Conservation (phyloP, 92 coral and sea anemone species). For the Parazoanthus swiftii region DNA sequence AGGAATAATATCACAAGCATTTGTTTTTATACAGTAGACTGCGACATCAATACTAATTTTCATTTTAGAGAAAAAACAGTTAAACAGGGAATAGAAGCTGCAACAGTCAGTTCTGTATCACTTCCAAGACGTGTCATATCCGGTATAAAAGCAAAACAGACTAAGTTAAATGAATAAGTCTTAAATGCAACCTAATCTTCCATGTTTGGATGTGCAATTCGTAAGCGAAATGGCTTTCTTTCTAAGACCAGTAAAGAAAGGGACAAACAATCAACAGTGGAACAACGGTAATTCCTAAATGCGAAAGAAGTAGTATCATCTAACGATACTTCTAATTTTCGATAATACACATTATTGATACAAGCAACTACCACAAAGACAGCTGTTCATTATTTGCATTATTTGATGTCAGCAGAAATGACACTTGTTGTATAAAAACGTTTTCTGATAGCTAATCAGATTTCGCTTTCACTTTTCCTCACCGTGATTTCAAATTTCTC, state of each 20-base stretch:
- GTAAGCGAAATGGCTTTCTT: background rate
- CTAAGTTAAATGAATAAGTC: background rate
- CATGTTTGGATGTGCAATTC: background rate
- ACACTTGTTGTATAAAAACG: too few species aligned
- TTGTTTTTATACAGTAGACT: conserved; percentile 5
- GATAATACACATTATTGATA: too few species aligned
- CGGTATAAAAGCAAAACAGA: background rate
- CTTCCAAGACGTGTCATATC: background rate
- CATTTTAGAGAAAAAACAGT: background rate
- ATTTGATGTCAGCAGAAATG: too few species aligned
- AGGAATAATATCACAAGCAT: background rate
- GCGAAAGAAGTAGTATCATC: too few species aligned
- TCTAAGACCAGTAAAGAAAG: background rate
- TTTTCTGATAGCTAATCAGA: too few species aligned
- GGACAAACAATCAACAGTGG: too few species aligned
- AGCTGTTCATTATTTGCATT: too few species aligned
- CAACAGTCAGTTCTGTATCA: background rate
- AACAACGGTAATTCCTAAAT: too few species aligned
- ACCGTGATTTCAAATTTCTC: too few species aligned
- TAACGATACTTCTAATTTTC: too few species aligned
- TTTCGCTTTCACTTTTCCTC: too few species aligned
- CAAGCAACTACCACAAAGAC: too few species aligned
- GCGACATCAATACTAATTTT: conserved; percentile 7
- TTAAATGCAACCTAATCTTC: background rate
- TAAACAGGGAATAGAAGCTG: conserved; percentile 2